phyloP scores from a whole-genome alignment of 37 sponge, comb jelly and placozoan species.

The Axinella damicornis region DNA sequence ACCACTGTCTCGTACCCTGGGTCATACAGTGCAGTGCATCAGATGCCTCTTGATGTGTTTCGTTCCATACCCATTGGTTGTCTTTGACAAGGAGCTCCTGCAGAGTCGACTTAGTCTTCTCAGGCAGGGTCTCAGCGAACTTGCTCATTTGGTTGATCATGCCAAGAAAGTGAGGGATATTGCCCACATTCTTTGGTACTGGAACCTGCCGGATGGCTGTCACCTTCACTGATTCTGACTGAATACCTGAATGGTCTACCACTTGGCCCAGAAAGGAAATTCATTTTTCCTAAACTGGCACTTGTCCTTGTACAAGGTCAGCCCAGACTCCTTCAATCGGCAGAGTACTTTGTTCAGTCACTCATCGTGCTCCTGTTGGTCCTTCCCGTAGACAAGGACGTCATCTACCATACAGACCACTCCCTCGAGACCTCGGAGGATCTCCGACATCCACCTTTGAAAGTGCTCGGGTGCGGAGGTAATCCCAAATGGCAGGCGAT shows the following conservation, averaged over 20 bases:
- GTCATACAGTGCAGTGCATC: no score
- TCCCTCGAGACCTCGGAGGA: no score
- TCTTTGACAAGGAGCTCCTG: slow-evolving; percentile 10
- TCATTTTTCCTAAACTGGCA: slow-evolving; percentile 25
- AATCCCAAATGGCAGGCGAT: no score
- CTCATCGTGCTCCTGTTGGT: no score
- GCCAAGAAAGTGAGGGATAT: slow-evolving; percentile 8
- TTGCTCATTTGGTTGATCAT: slow-evolving; percentile 33
- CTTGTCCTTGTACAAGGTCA: slow-evolving; percentile 48
- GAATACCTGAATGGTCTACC: slow-evolving; percentile 22
- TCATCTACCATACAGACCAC: no score
- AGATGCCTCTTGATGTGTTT: no score
- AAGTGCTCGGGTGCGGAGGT: no score
- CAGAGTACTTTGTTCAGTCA: slow-evolving; percentile 15
- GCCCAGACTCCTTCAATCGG: slow-evolving; percentile 8
- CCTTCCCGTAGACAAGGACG: no score
- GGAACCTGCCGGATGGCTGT: slow-evolving; percentile 34
- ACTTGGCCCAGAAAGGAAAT: slow-evolving; percentile 46
- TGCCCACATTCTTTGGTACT: slow-evolving; percentile 16
- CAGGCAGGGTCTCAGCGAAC: neutral
- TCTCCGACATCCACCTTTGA: no score
- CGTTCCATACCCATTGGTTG: slow-evolving; percentile 8
- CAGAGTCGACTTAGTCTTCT: slow-evolving; percentile 32
- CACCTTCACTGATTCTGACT: slow-evolving; percentile 48
- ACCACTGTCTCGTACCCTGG: no score